Conservation (phyloP, 2,113 vertebrate genomes). For the Chaenocephalus aceratus region DNA sequence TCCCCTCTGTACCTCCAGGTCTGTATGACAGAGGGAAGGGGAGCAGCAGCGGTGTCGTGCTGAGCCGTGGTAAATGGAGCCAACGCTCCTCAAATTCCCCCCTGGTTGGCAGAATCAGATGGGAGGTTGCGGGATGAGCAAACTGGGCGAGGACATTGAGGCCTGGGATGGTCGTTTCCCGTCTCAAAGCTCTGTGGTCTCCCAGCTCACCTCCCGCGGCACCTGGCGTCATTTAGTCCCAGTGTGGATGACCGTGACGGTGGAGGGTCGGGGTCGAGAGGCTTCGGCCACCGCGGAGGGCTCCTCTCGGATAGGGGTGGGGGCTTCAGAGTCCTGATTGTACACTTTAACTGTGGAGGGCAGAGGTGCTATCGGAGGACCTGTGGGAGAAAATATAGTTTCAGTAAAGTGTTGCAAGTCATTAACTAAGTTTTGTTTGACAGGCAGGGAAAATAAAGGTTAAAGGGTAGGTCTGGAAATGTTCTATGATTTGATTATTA, state of each 20-base stretch:
- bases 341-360: slow-evolving; percentile 85
- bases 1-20: slow-evolving; percentile 50
- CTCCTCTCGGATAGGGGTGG: slow-evolving; percentile 79
- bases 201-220: slow-evolving; percentile 81
- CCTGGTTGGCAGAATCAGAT: slow-evolving; percentile 53
- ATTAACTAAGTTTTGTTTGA: background rate
- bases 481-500: background rate
- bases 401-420: background rate
- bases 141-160: slow-evolving; percentile 62
- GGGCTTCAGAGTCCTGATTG: slow-evolving; percentile 71
- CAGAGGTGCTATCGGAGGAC: slow-evolving; percentile 78
- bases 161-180: slow-evolving; percentile 29
- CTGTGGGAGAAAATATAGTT: slow-evolving; percentile 75
- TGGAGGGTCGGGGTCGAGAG: slow-evolving; percentile 90
- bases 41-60: slow-evolving; percentile 27
- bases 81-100: slow-evolving; percentile 67
- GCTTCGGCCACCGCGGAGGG: slow-evolving; percentile 80
- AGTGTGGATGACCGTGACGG: slow-evolving; percentile 94
- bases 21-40: slow-evolving; percentile 31
- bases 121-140: slow-evolving; percentile 69
- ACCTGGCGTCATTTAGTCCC: slow-evolving; percentile 92
- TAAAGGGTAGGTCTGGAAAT: background rate
- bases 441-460: background rate
- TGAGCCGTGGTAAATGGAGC: slow-evolving; percentile 62
- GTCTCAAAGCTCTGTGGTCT: slow-evolving; percentile 76